Evolutionary conservation across 2,113 vertebrate genomes (phyloP).

Genomic region (Stegostoma tigrinum): DNA sequence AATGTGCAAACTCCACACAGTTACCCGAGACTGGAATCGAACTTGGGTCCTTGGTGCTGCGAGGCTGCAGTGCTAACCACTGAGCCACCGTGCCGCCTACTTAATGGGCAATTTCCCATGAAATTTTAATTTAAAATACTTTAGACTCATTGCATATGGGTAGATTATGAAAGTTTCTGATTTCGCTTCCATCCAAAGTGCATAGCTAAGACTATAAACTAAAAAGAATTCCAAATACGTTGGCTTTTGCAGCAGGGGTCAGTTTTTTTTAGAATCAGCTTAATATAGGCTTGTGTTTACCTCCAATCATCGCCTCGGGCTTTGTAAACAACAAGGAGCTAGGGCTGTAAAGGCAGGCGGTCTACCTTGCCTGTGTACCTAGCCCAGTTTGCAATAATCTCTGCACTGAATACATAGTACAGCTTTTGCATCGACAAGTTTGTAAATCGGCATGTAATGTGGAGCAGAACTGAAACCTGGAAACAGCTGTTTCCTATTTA

Average conservation of each 20-base stretch:
- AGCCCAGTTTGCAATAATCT: not conserved
- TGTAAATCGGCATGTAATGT: not conserved
- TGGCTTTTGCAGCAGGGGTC: not conserved
- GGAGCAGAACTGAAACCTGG: not conserved
- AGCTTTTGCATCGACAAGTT: not conserved
- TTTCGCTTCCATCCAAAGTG: not conserved
- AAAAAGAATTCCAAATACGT: not conserved
- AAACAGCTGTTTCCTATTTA: constrained; percentile 1
- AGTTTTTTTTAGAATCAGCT: not conserved
- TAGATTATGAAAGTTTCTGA: not conserved
- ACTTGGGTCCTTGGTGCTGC: no score
- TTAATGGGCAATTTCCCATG: not conserved
- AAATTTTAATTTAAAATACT: constrained; percentile 12
- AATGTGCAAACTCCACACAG: no score
- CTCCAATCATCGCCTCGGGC: not conserved
- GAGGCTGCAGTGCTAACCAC: no score
- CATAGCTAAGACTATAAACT: not conserved
- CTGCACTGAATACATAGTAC: not conserved
- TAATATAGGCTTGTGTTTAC: not conserved
- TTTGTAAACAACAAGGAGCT: not conserved
- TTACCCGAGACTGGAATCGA: no score
- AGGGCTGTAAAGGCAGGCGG: not conserved
- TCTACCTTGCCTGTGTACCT: not conserved
- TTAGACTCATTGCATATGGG: not conserved
- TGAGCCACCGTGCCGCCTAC: no score